Conservation (phyloP, 30 jellyfish, hydroid and myxozoan species). For the Rhopilema esculentum region DNA sequence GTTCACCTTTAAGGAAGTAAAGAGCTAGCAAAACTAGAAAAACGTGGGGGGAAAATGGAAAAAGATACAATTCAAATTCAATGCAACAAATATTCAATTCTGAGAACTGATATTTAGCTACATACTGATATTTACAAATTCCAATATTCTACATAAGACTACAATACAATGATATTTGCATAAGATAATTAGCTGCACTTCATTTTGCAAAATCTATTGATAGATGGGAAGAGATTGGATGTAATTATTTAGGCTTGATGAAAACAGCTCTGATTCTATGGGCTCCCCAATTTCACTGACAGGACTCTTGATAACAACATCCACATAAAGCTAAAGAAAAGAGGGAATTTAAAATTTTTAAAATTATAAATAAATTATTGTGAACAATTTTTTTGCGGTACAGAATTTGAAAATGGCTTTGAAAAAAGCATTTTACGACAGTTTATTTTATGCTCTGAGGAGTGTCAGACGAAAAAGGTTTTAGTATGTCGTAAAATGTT, state of each 20-base stretch:
- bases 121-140: not conserved
- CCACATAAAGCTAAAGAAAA: constrained; percentile 84
- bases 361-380: too few relatives aligned
- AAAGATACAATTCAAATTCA: too few relatives aligned
- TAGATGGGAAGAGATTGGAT: constrained; percentile 77
- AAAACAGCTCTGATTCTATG: constrained; percentile 87
- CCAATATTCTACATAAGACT: not conserved
- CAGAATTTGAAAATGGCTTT: too few relatives aligned
- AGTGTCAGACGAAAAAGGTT: too few relatives aligned
- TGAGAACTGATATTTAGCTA: not conserved
- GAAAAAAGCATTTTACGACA: too few relatives aligned
- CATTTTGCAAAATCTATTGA: not conserved
- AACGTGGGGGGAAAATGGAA: too few relatives aligned
- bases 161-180: not conserved
- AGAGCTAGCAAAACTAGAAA: too few relatives aligned
- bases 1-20: not conserved
- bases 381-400: too few relatives aligned
- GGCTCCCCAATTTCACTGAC: constrained; percentile 88
- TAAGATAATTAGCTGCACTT: too few relatives aligned
- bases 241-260: constrained; percentile 67
- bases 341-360: not conserved
- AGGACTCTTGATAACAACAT: constrained; percentile 89
- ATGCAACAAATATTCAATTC: too few relatives aligned
- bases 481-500: too few relatives aligned
- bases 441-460: too few relatives aligned